These are phyloP conservation scores for Mohoua ochrocephala DNA, from an alignment of 2,113 vertebrate genomes.

Conservation along the genomic window DNA sequence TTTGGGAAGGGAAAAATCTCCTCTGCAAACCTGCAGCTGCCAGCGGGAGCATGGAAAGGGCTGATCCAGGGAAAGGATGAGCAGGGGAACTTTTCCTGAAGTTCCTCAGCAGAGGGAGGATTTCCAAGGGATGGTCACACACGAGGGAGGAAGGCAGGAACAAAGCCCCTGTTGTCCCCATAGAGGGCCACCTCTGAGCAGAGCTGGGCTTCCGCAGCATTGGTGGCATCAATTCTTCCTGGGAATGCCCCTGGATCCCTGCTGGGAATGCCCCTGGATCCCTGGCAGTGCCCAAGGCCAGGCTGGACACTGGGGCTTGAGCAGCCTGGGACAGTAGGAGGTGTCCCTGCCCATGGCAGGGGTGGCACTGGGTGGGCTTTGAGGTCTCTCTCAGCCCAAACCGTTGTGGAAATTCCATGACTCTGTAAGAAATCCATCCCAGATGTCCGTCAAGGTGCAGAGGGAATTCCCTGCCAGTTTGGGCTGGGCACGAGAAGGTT, in stretches of 20 bases:
- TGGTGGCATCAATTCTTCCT: not conserved
- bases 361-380: too few relatives aligned
- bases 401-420: not conserved
- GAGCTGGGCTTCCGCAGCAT: not conserved
- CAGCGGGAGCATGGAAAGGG: not conserved
- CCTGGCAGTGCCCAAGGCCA: not conserved
- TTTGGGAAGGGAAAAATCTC: not conserved
- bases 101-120: not conserved
- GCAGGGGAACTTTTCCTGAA: not conserved
- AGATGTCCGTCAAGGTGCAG: accelerated
- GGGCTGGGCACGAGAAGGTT: too few relatives aligned
- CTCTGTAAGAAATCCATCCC: not conserved
- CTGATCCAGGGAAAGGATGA: not conserved
- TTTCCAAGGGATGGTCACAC: not conserved
- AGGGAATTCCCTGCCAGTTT: not conserved
- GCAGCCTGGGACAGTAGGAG: not conserved
- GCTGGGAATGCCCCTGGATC: not conserved
- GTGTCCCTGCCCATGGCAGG: not conserved
- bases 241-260: not conserved
- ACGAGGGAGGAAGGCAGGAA: not conserved
- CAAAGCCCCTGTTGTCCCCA: not conserved
- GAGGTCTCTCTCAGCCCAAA: not conserved
- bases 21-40: not conserved
- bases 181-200: not conserved
- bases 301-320: not conserved